Evolutionary conservation across 2,797 vertebrate species (phyloP).

Genomic region (Rachycentron canadum): DNA sequence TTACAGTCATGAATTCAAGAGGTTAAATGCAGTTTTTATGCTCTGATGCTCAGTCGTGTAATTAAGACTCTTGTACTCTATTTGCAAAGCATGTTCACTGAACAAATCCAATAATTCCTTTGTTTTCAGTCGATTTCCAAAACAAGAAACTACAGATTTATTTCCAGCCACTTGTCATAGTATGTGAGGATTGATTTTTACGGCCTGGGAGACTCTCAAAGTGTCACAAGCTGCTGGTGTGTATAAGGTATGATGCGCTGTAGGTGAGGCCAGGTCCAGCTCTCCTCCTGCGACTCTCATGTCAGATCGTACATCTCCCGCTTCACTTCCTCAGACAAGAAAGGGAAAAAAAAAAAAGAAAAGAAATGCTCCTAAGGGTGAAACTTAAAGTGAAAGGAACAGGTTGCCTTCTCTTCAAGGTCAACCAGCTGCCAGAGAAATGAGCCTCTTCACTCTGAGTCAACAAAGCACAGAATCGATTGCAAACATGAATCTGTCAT

Average conservation of each 20-base stretch:
- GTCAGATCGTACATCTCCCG: constrained; percentile 59
- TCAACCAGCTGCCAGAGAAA: constrained; percentile 74
- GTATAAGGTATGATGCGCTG: constrained; percentile 5
- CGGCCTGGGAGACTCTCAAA: constrained; percentile 16
- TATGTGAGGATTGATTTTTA: constrained; percentile 20
- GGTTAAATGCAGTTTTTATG: neutral
- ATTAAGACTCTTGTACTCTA: neutral
- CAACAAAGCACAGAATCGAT: constrained; percentile 62
- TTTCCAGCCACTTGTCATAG: constrained; percentile 28
- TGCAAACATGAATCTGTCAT: constrained; percentile 49
- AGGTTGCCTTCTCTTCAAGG: constrained; percentile 72
- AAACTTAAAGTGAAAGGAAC: constrained; percentile 67
- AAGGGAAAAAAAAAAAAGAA: neutral
- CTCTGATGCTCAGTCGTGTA: neutral
- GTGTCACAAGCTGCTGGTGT: constrained; percentile 31
- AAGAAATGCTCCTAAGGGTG: constrained; percentile 38
- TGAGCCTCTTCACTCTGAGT: constrained; percentile 70
- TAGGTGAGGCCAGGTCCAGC: constrained; percentile 50
- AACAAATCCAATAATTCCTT: neutral
- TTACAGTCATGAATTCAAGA: neutral
- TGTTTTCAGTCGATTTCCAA: constrained; percentile 20
- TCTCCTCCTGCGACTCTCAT: constrained; percentile 26
- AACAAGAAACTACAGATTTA: constrained; percentile 4
- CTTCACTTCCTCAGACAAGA: constrained; percentile 49
- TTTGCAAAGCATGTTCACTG: neutral